phyloP scores from a whole-genome alignment of 1,140 invertebrate genomes.

The Euura saliciscinereae region DNA sequence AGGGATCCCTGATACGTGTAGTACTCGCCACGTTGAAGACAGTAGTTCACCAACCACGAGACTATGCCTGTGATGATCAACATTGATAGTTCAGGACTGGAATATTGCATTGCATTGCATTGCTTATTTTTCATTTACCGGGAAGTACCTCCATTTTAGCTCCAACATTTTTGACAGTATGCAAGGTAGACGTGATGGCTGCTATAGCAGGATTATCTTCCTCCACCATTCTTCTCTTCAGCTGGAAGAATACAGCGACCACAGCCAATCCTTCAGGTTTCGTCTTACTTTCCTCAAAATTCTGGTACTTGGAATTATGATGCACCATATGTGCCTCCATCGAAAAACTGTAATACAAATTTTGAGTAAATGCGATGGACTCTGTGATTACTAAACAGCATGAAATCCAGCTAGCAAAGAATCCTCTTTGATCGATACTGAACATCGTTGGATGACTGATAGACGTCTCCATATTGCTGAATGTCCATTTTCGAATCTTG shows the following conservation, averaged over 20 bases:
- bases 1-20: conserved; percentile 74
- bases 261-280: conserved; percentile 79
- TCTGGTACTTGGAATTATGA: conserved; percentile 76
- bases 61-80: conserved; percentile 41
- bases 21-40: conserved; percentile 52
- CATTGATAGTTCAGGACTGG: neutral
- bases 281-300: conserved; percentile 69
- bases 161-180: conserved; percentile 45
- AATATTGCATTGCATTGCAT: neutral
- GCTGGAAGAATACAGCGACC: conserved; percentile 72
- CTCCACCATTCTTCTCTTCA: conserved; percentile 31
- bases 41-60: conserved; percentile 48
- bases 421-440: too few species aligned
- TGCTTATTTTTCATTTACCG: conserved; percentile 13
- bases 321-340: conserved; percentile 84
- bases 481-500: too few species aligned
- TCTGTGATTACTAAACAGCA: neutral
- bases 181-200: conserved; percentile 51
- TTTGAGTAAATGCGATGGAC: too few species aligned
- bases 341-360: conserved; percentile 60
- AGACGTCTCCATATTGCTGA: too few species aligned
- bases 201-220: conserved; percentile 48
- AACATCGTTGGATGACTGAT: too few species aligned
- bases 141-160: conserved; percentile 41
- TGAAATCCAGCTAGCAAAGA: neutral